Evolutionary conservation across 2,113 vertebrate genomes (phyloP), one percentile per base, ranked within the genome.

Genomic region (Anser brachyrhynchus): DNA sequence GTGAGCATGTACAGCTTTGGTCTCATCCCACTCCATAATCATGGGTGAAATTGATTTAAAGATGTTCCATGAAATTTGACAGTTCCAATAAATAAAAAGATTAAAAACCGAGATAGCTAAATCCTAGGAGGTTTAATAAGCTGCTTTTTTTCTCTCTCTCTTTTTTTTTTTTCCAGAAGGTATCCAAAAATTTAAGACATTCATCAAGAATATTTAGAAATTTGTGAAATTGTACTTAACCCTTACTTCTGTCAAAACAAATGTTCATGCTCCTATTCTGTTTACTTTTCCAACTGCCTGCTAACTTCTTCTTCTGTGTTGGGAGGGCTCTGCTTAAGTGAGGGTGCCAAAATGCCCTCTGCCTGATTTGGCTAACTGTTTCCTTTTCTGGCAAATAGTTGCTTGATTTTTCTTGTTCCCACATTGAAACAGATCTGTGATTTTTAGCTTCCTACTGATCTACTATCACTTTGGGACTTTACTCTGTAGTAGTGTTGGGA

Each of bases 11-110:
- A 65, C 17, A 75, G 74, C 87, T 92, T 84, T 92, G 75, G 81
- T 57, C 35, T 49, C 91, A 88, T 94, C 91, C 59, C n/a, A 33
- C 4, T 66, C 70, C 6, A 3, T 93, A 84, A 82, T 87, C 80
- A 41, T 9, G 58, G 89, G 37, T 87, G 84, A 94, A 97, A 92
- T 52, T 96, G 95, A 95, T 95, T 93, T 96, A 93, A 91, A 78
- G 51, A 79, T 87, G 39, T 70, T 89, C 61, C 28, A 21, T 73
- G 85, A 41, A 59, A 87, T 90, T 59, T 16, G 66, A 82, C 89
- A 67, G 29, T 77, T 97, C 82, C 87, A 93, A 94, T 95, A 94
- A 91, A 94, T 91, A 84, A 92, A 95, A 76, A 93, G 84, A 85
- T 92, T 77, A 87, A 2, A 82, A 96, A 94, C 90, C 28, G 64